These are phyloP conservation scores for Platalea minor DNA, from an alignment of 2,797 vertebrate genomes.

Conservation along the genomic window DNA sequence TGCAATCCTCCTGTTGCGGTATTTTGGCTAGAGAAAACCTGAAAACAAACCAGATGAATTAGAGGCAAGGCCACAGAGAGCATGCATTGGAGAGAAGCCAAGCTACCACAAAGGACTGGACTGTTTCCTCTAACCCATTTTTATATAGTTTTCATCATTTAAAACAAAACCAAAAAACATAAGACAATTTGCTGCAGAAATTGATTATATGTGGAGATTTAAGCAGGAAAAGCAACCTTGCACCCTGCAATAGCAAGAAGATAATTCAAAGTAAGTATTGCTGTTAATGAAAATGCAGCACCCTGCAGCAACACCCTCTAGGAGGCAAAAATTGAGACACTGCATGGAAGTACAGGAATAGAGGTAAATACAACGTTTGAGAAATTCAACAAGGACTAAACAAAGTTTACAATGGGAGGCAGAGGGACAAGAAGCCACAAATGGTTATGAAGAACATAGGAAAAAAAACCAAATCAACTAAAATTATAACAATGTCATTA, in stretches of 20 bases:
- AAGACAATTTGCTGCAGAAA: background rate
- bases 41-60: background rate
- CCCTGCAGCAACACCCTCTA: background rate
- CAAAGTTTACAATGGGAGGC: background rate
- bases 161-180: background rate
- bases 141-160: background rate
- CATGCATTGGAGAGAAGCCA: background rate
- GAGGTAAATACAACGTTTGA: background rate
- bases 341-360: background rate
- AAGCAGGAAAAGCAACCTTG: background rate
- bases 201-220: background rate
- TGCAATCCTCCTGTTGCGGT: background rate
- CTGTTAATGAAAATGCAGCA: background rate
- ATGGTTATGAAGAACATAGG: background rate
- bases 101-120: background rate
- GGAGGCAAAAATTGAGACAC: background rate
- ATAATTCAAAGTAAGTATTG: background rate
- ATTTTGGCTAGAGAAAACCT: background rate
- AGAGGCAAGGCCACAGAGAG: background rate
- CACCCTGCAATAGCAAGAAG: background rate
- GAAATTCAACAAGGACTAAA: background rate
- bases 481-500: background rate
- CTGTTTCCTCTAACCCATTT: background rate
- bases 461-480: background rate
- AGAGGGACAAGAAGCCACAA: background rate